Evolutionary conservation across 2,797 vertebrate species (phyloP).

Genomic region (Lutjanus campechanus): DNA sequence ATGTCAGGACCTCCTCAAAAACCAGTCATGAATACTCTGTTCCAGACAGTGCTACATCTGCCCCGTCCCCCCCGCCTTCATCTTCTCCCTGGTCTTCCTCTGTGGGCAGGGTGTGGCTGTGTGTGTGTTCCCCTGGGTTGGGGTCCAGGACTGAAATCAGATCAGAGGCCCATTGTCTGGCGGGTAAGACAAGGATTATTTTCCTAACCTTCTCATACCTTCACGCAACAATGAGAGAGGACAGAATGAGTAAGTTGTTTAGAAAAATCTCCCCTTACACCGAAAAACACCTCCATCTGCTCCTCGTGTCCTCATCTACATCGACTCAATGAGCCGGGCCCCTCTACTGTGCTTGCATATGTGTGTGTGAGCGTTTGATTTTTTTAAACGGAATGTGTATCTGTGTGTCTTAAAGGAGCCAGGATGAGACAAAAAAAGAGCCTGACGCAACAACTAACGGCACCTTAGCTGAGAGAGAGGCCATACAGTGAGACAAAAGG

Average conservation of each 20-base stretch:
- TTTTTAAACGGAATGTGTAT: slow-evolving; percentile 19
- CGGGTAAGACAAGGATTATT: slow-evolving; percentile 75
- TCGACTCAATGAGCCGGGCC: slow-evolving; percentile 72
- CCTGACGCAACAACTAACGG: slow-evolving; percentile 7
- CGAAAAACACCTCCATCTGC: slow-evolving; percentile 76
- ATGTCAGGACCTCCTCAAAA: slow-evolving; percentile 31
- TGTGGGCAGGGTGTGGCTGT: slow-evolving; percentile 74
- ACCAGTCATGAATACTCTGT: slow-evolving; percentile 38
- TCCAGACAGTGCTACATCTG: slow-evolving; percentile 17
- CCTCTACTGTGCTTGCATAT: slow-evolving; percentile 54
- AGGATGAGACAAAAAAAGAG: slow-evolving; percentile 29
- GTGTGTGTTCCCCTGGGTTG: slow-evolving; percentile 63
- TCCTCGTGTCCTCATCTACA: slow-evolving; percentile 71
- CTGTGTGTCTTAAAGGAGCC: slow-evolving; percentile 51
- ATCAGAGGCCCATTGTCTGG: slow-evolving; percentile 81
- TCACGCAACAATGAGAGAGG: slow-evolving; percentile 78
- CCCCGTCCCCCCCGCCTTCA: background rate
- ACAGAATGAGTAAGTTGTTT: slow-evolving; percentile 79
- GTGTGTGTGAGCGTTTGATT: slow-evolving; percentile 34
- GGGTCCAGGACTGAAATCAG: slow-evolving; percentile 76
- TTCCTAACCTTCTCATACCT: slow-evolving; percentile 80
- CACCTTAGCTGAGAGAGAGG: slow-evolving; percentile 18
- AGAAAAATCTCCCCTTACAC: slow-evolving; percentile 79
- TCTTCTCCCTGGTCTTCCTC: slow-evolving; percentile 43
- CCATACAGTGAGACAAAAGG: slow-evolving; percentile 51